Evolutionary conservation across 2,888 invertebrate genomes (phyloP).

Genomic region (Dolomedes plantarius): DNA sequence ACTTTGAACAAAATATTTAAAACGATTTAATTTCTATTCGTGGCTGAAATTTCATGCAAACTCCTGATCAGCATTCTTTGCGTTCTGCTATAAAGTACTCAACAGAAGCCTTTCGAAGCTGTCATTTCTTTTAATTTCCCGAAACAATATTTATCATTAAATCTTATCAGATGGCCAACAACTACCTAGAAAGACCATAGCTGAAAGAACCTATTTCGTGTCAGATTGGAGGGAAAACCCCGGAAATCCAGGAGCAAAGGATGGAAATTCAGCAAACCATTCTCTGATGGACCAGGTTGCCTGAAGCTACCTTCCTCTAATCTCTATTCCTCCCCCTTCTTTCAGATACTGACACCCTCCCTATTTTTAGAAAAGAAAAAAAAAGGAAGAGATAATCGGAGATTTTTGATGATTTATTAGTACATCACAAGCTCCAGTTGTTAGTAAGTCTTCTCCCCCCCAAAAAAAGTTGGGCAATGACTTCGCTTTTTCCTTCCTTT

Average conservation of each 20-base stretch:
- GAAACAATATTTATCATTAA: no score
- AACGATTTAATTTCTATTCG: no score
- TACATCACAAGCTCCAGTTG: conserved; percentile 64
- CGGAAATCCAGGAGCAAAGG: conserved; percentile 2
- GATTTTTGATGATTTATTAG: conserved; percentile 70
- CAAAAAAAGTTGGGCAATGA: neutral
- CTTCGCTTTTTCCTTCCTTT: neutral
- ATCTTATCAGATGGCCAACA: no score
- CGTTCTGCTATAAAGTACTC: no score
- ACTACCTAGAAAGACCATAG: no score
- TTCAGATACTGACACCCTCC: conserved; percentile 27
- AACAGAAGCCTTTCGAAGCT: no score
- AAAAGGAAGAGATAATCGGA: conserved; percentile 45
- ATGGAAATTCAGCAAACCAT: neutral
- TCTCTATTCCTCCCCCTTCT: neutral
- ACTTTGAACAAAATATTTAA: no score
- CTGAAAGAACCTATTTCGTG: no score
- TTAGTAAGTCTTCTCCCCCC: conserved; percentile 37
- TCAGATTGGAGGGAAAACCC: neutral
- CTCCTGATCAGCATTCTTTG: no score
- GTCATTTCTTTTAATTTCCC: no score
- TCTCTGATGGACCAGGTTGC: neutral
- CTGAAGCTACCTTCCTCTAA: neutral
- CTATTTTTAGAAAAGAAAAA: conserved; percentile 21
- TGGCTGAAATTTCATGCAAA: no score